Conservation (phyloP, 2,113 vertebrate species). For the Gadus macrocephalus region DNA sequence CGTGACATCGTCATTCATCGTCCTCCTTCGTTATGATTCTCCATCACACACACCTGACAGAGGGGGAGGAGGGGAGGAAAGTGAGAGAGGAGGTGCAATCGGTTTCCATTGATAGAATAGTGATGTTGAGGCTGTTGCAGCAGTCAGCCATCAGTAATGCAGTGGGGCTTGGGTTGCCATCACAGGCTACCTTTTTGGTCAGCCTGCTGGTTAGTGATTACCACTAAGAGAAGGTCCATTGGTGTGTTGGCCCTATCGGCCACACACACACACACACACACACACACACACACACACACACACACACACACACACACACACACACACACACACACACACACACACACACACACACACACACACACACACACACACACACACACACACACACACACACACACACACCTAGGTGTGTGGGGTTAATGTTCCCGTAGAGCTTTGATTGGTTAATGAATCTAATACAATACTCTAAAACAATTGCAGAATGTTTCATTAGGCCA, state of each 20-base stretch:
- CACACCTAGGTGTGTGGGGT: not conserved
- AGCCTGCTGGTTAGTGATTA: conserved; percentile 52
- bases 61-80: too few relatives aligned
- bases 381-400: too few relatives aligned
- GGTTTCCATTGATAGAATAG: conserved; percentile 5
- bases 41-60: too few relatives aligned
- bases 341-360: not conserved
- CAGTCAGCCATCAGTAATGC: too few relatives aligned
- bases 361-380: too few relatives aligned
- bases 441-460: conserved; percentile 20
- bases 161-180: conserved; percentile 16
- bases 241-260: conserved; percentile 30
- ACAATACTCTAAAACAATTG: conserved; percentile 15
- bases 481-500: conserved; percentile 1
- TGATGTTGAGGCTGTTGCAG: not conserved
- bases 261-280: conserved; percentile 8
- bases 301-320: not conserved
- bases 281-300: too few relatives aligned
- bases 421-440: conserved; percentile 14
- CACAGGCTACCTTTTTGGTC: conserved; percentile 48
- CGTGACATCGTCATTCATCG: too few relatives aligned
- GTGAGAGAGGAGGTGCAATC: too few relatives aligned
- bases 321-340: too few relatives aligned
- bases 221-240: conserved; percentile 38
- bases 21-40: too few relatives aligned